A percentile compares a stretch with the other conserved stretches of the same genome.
Evolutionary conservation across 2,113 vertebrate species (phyloP).

Genomic region (Urocolius indicus): DNA sequence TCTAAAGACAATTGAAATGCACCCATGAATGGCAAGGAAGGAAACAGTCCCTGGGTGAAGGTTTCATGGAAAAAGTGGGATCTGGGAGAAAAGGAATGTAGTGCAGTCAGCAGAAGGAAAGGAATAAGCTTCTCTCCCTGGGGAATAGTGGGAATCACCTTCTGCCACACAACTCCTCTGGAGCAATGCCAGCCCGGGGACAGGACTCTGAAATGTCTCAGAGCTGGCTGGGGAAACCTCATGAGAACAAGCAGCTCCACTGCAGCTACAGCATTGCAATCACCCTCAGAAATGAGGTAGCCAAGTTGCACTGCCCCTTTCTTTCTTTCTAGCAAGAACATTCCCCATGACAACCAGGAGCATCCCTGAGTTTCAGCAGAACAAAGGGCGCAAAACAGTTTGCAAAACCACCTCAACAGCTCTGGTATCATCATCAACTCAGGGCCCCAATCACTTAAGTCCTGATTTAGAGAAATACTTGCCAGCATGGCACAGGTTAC

Average conservation of each 20-base stretch:
- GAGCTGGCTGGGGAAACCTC: background rate
- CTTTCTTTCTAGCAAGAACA: background rate
- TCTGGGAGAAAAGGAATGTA: background rate
- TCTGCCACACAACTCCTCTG: background rate
- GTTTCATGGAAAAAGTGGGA: background rate
- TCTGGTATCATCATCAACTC: too few species aligned
- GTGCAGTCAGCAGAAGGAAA: background rate
- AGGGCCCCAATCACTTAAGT: background rate
- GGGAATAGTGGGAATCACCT: background rate
- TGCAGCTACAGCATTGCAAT: background rate
- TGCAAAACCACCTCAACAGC: too few species aligned
- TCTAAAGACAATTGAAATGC: background rate
- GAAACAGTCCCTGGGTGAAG: background rate
- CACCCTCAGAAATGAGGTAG: background rate
- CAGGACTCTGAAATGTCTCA: background rate
- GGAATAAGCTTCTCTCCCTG: background rate
- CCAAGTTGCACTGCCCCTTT: background rate
- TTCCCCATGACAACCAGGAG: background rate
- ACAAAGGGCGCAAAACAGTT: background rate
- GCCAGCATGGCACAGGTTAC: background rate
- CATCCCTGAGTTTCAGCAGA: background rate
- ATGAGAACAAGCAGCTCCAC: background rate
- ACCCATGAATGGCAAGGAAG: background rate
- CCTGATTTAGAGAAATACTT: background rate
- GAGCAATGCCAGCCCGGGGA: background rate